Evolutionary conservation across 2,797 vertebrate genomes (phyloP), one percentile per base, ranked within the genome.

Genomic region (Gobionotothen gibberifrons): DNA sequence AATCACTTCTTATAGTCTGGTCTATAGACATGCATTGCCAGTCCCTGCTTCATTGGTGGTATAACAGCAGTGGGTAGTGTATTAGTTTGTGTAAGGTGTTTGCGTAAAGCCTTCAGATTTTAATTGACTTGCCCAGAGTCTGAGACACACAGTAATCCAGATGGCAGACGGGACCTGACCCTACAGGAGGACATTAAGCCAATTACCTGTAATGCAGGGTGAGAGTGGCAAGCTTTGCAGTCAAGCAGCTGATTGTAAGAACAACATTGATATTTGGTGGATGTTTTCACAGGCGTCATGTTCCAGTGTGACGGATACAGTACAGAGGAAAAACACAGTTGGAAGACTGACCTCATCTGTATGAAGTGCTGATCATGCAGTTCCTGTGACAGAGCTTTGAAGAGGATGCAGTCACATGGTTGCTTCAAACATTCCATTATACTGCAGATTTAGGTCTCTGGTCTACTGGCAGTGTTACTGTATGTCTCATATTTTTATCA

Each of bases 141-240:
- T 69, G 72, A 54, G 47, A 53, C 74, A 67, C 63, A 2, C 56
- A 14, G 48, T 85, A 89, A 91, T 89, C 87, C 87, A 88, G 87
- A 81, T 78, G 83, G 86, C 86, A 90, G 87, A 90, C 89, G 12
- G 69, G 56, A 42, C 67, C 76, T 83, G 63, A 83, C 82, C 81
- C 89, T 36, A 66, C 58, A 51, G 77, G 87, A 84, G 78, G 80
- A 74, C 85, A 58, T 75, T 92, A 93, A 93, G 79, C 90, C 85
- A 90, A 89, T 93, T 90, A 90, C 68, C 60, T 76, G 76, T 76
- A 76, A 74, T 59, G 59, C 67, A 68, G 67, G 77, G 90, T 80
- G 87, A 88, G 87, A 86, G 86, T 89, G 79, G 70, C 70, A n/a
- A 53, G 61, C 71, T 43, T n/a, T 48, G 59, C 53, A 53, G 49